phyloP scores from a whole-genome alignment of 2,797 vertebrate species.

The Hoplostethus mediterraneus region DNA sequence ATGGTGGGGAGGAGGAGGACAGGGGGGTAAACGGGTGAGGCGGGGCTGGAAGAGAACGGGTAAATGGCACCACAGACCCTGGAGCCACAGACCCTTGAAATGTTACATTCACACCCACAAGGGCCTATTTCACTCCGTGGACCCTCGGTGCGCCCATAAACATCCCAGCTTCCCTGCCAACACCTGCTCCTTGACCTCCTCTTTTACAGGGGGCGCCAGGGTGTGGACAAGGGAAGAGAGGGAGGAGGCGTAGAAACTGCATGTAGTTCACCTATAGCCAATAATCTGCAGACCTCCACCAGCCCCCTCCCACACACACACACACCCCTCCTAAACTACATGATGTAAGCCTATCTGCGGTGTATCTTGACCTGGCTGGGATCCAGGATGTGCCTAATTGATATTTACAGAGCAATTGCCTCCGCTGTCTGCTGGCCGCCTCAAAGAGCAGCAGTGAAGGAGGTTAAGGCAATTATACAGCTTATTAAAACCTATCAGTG shows the following conservation, averaged over 20 bases:
- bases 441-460: conserved; percentile 51
- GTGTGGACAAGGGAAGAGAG: background rate
- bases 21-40: conserved; percentile 9
- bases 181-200: conserved; percentile 64
- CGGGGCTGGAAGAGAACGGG: conserved; percentile 31
- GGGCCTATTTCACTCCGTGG: conserved; percentile 47
- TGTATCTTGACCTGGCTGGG: conserved; percentile 23
- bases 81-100: conserved; percentile 33
- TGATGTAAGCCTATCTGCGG: background rate
- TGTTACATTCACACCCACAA: conserved; percentile 27
- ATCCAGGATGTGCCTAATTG: conserved; percentile 46
- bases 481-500: conserved; percentile 63
- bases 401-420: conserved; percentile 57
- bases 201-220: conserved; percentile 35
- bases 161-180: conserved; percentile 45
- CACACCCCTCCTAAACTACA: background rate
- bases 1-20: background rate
- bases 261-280: background rate
- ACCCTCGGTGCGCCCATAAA: conserved; percentile 48
- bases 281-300: background rate
- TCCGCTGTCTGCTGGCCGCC: conserved; percentile 42
- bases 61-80: conserved; percentile 38
- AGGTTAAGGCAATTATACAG: conserved; percentile 53
- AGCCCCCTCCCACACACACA: conserved; percentile 11
- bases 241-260: background rate